These are phyloP conservation scores for Brenthis daphne DNA, from an alignment of 2,888 invertebrate genomes.

Conservation along the genomic window DNA sequence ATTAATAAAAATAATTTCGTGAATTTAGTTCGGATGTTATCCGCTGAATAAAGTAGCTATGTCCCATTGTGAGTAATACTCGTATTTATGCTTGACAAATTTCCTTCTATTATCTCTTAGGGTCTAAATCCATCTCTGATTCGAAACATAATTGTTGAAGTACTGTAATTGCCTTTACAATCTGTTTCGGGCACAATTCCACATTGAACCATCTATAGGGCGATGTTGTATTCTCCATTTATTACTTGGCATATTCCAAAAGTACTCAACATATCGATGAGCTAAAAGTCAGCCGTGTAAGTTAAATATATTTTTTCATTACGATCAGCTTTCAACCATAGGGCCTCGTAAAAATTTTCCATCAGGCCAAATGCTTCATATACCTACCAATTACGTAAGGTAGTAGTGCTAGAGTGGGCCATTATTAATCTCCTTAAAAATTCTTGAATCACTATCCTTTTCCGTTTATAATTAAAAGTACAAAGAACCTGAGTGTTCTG, in stretches of 20 bases:
- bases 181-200: constrained; percentile 1
- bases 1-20: not conserved
- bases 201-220: not conserved
- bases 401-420: constrained; percentile 28
- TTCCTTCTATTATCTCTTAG: constrained; percentile 7
- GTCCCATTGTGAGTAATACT: not conserved
- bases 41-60: not conserved
- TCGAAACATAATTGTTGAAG: constrained; percentile 27
- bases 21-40: not conserved
- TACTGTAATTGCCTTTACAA: constrained; percentile 23
- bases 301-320: constrained; percentile 18
- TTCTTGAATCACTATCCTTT: constrained; percentile 28
- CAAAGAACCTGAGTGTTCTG: not conserved
- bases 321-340: constrained; percentile 21
- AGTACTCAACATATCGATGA: constrained; percentile 21
- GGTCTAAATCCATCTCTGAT: constrained; percentile 23
- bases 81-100: not conserved
- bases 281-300: constrained; percentile 21
- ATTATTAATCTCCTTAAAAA: constrained; percentile 31
- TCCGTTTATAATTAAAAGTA: constrained; percentile 7
- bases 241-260: constrained; percentile 19
- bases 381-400: constrained; percentile 29
- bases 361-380: constrained; percentile 28
- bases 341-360: constrained; percentile 19
- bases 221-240: not conserved